Base-by-base conservation (phyloP, 1,140 invertebrate species). In the Ostrea edulis region DNA sequence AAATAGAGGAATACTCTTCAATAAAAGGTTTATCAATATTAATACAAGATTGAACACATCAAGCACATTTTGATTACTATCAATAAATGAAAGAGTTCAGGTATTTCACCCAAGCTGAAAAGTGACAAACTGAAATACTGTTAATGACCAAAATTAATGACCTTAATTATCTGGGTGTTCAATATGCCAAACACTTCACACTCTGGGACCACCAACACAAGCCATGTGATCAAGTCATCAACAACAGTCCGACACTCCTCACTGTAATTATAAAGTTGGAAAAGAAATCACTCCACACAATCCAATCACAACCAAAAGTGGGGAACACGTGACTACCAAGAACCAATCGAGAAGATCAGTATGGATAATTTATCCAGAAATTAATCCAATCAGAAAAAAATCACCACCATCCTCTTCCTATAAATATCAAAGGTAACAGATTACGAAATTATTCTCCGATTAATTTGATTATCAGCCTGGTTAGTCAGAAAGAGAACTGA, bases 171-270 rank as follows among this genome's bases (percentile, higher is more conserved):
- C 51, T 12, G 35, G 11, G 22, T 29, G 29, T 82, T 0, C 51
- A 35, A 29, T 35, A 29, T 44, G 35, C 20, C 29, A 44, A 51
- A 82, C 35, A 44, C 8, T 35, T 62, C 35, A 1, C 55, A 62
- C n/a, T 20, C 17, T n/a, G 52, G 8, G 52, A 84, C 55, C 52
- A 29, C 14, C n/a, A 25, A 35, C 82, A 22, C 82, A 84, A 84
- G 52, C 82, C n/a, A 54, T 84, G 82, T n/a, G n/a, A 29, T 84
- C 54, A 83, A 52, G n/a, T 14, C n/a, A 53, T n/a, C 52, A 84
- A 3, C 22, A n/a, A 52, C 51, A 20, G 53, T 84, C 55, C 14
- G 22, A 22, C 11, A 51, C 17, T 55, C 44, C 54, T 35, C 22
- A 25, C 51, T n/a, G 22, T 8, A 54, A 84, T 12, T 7, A 55